These are phyloP conservation scores for Phaethon lepturus DNA, from an alignment of 2,113 vertebrate species.

Conservation along the genomic window DNA sequence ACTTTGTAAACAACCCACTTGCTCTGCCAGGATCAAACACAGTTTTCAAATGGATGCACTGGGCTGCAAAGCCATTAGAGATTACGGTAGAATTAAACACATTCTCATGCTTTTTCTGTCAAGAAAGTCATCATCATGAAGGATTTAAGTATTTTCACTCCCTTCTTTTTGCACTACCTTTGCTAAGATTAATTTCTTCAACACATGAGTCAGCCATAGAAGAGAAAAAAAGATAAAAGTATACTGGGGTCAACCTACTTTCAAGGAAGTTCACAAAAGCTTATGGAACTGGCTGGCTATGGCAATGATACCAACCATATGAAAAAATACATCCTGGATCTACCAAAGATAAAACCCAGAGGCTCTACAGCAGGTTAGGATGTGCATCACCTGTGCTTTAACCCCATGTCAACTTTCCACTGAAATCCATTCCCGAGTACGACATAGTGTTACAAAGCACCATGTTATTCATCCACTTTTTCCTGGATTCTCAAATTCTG, in stretches of 20 bases:
- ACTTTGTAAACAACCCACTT: not conserved
- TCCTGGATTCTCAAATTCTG: not conserved
- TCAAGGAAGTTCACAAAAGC: not conserved
- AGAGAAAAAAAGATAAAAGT: not conserved
- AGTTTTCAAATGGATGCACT: not conserved
- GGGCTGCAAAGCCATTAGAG: not conserved
- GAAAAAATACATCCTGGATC: not conserved
- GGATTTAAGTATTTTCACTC: not conserved
- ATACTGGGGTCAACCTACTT: not conserved
- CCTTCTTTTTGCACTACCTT: not conserved
- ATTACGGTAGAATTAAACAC: not conserved
- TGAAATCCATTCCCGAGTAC: not conserved
- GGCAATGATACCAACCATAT: not conserved
- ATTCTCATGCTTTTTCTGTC: not conserved
- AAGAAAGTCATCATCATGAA: not conserved
- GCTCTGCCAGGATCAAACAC: not conserved
- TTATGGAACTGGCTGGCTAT: not conserved
- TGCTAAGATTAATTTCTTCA: not conserved
- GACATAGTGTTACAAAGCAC: not conserved
- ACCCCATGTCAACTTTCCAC: not conserved
- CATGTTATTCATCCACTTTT: not conserved
- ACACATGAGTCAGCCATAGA: not conserved
- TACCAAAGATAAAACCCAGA: not conserved
- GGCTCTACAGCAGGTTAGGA: not conserved
- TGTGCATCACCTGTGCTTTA: not conserved